Conservation (phyloP, 1,140 invertebrate species). For the Copidosoma floridanum region DNA sequence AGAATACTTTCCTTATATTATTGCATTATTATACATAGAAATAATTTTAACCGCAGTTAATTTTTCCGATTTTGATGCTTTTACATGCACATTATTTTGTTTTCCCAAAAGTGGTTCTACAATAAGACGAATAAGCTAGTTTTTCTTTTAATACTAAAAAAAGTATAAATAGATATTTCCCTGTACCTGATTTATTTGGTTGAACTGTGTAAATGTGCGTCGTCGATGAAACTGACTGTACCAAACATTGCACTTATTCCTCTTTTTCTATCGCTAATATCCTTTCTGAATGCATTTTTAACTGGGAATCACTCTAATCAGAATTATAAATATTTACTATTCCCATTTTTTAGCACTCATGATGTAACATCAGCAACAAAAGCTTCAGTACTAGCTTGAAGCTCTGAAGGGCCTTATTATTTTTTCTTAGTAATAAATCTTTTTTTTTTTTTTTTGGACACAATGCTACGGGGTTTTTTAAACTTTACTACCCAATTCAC, state of each 20-base stretch:
- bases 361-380: neutral
- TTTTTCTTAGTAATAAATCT: neutral
- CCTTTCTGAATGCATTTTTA: constrained; percentile 23
- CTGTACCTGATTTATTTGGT: no score
- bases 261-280: constrained; percentile 27
- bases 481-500: neutral
- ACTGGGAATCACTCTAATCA: no score
- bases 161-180: constrained; percentile 14
- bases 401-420: neutral
- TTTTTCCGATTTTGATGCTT: no score
- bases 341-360: no score
- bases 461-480: no score
- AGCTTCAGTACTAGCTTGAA: neutral
- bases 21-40: no score
- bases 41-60: no score
- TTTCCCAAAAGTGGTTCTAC: no score
- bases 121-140: no score
- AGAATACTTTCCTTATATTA: no score
- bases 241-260: constrained; percentile 24
- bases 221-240: constrained; percentile 10
- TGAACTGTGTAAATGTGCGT: constrained; percentile 25
- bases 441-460: neutral
- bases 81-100: no score
- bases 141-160: constrained; percentile 24
- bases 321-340: no score